These are phyloP conservation scores for Erythrocebus patas DNA, from an alignment of 2,113 vertebrate genomes.

Conservation along the genomic window DNA sequence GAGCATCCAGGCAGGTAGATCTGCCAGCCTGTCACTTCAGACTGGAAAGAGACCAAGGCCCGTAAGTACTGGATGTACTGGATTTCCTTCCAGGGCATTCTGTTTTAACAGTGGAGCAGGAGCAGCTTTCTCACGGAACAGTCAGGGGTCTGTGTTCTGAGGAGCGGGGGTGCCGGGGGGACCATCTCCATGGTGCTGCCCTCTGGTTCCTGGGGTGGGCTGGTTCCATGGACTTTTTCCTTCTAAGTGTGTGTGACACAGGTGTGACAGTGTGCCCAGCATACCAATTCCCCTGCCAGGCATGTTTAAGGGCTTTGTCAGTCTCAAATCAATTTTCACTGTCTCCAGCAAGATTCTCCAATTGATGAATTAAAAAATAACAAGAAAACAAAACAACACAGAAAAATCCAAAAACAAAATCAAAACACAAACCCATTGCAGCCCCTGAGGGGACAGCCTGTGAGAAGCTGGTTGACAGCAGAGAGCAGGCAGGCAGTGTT, in stretches of 20 bases:
- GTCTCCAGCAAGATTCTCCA: neutral
- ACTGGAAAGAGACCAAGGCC: slow-evolving; percentile 16
- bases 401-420: neutral
- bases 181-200: neutral
- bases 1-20: neutral
- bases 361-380: neutral
- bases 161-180: fast-evolving
- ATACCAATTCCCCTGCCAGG: neutral
- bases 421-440: neutral
- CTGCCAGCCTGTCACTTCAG: slow-evolving; percentile 1
- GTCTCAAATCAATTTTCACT: neutral
- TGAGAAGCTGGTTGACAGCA: neutral
- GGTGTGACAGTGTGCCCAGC: fast-evolving
- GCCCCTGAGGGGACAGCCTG: neutral
- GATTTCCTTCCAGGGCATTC: neutral
- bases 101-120: neutral
- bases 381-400: neutral
- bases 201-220: neutral
- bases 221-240: fast-evolving
- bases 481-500: neutral
- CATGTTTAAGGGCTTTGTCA: neutral
- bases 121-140: neutral
- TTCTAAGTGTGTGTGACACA: neutral
- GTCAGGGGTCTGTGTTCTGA: neutral
- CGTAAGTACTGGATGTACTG: neutral